These are phyloP conservation scores for Andrena praecox DNA, from an alignment of 2,888 invertebrate species.

Conservation along the genomic window DNA sequence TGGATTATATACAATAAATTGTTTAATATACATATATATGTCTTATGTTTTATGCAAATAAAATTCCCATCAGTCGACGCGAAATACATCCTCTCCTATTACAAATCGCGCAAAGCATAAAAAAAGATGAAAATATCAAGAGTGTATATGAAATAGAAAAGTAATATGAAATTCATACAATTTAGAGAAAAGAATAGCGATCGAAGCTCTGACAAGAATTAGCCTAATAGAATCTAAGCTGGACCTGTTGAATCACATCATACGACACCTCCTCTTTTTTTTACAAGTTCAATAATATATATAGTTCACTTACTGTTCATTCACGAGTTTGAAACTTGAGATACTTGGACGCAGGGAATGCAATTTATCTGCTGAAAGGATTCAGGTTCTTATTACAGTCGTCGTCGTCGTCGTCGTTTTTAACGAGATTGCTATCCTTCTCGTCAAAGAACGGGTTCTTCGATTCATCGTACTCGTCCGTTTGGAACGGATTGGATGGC, in stretches of 20 bases:
- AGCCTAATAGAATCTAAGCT: constrained; percentile 3
- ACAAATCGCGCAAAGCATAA: constrained; percentile 29
- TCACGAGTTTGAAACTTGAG: constrained; percentile 1
- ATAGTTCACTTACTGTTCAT: constrained; percentile 9
- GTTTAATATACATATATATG: constrained; percentile 30
- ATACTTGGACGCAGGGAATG: constrained; percentile 19
- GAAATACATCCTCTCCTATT: constrained; percentile 8
- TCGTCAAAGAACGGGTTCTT: constrained; percentile 89
- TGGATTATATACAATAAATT: constrained; percentile 48
- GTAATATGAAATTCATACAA: constrained; percentile 29
- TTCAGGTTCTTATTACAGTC: constrained; percentile 92
- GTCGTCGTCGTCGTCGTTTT: constrained; percentile 88
- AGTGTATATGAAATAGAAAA: constrained; percentile 24
- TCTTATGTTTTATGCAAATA: background rate
- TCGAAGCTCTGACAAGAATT: background rate
- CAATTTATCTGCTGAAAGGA: constrained; percentile 87
- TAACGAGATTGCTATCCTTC: constrained; percentile 85
- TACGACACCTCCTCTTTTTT: background rate
- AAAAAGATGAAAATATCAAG: background rate
- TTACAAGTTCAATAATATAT: constrained; percentile 24
- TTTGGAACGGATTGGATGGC: constrained; percentile 84
- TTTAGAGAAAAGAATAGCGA: background rate
- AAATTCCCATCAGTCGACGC: background rate
- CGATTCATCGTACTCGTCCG: constrained; percentile 86
- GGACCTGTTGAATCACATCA: constrained; percentile 23